These are phyloP conservation scores for Chlorodrepanis virens DNA, from an alignment of 2,113 vertebrate genomes.

Conservation along the genomic window DNA sequence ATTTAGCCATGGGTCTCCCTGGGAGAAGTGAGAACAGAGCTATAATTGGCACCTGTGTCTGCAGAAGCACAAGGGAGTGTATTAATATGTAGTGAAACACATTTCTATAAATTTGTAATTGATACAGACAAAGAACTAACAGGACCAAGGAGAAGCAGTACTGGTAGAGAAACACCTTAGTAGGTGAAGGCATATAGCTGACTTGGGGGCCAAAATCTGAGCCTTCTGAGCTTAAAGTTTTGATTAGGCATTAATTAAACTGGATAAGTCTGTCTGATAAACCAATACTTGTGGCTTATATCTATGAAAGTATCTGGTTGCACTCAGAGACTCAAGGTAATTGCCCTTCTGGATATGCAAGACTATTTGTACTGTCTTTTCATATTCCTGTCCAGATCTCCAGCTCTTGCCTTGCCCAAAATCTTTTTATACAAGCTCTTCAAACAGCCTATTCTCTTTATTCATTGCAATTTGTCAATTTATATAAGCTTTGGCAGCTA, in stretches of 20 bases:
- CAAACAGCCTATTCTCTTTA: background rate
- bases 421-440: background rate
- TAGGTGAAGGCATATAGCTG: background rate
- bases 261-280: background rate
- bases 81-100: background rate
- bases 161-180: background rate
- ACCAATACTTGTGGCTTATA: background rate
- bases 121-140: background rate
- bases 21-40: background rate
- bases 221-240: background rate
- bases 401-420: background rate
- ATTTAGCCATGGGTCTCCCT: background rate
- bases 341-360: background rate
- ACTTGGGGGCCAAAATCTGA: background rate
- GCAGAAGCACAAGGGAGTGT: background rate
- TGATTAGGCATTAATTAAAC: background rate
- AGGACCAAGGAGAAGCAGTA: background rate
- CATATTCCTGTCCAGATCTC: background rate
- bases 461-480: background rate
- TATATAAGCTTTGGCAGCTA: background rate
- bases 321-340: background rate
- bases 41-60: background rate
- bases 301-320: background rate
- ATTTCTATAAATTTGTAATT: background rate
- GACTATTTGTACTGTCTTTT: background rate